Evolutionary conservation across 2,113 vertebrate genomes (phyloP).

Genomic region (Otolemur garnettii): DNA sequence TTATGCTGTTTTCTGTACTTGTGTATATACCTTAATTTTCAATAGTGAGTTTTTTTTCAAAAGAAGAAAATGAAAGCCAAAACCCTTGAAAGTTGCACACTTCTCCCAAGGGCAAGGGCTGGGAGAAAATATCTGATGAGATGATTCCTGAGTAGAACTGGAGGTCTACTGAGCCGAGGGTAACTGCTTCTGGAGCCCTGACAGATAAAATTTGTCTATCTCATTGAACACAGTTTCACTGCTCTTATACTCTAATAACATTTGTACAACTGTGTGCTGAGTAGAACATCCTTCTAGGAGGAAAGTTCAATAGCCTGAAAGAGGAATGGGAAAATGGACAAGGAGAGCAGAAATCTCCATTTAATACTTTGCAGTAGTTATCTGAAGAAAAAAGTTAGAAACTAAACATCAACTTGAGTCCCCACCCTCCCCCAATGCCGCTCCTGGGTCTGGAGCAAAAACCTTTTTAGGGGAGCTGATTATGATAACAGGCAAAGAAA

Average conservation of each 20-base stretch:
- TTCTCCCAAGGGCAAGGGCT: background rate
- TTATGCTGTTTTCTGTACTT: background rate
- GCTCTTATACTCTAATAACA: background rate
- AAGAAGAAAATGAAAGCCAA: background rate
- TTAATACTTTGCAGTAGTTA: background rate
- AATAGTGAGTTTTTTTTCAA: background rate
- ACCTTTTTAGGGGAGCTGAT: background rate
- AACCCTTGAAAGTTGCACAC: background rate
- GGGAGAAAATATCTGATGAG: background rate
- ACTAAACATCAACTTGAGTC: background rate
- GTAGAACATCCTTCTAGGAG: background rate
- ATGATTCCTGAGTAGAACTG: background rate
- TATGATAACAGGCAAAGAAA: background rate
- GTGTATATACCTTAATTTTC: background rate
- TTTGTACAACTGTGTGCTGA: background rate
- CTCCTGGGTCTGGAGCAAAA: background rate
- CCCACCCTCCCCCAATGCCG: background rate
- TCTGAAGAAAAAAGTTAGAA: too few species aligned
- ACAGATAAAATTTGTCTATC: background rate
- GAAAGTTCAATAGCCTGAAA: background rate
- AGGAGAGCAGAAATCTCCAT: background rate
- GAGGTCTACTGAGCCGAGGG: background rate
- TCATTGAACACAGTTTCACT: background rate
- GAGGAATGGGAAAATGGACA: background rate
- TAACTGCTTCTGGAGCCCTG: background rate